Evolutionary conservation across 2,888 invertebrate species (phyloP).

Genomic region (Eupithecia insigniata): DNA sequence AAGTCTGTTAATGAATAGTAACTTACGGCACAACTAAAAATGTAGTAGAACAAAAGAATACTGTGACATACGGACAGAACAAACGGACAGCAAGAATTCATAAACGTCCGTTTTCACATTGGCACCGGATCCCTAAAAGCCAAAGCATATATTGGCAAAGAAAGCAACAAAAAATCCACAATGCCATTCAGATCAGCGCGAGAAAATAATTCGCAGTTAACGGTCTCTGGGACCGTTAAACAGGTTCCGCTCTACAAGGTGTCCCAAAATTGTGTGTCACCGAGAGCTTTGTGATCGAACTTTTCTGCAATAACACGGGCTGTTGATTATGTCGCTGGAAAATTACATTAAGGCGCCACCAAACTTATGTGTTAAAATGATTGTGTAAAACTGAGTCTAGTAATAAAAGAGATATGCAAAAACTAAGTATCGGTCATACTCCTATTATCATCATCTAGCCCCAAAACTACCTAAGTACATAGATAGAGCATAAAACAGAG

Average conservation of each 20-base stretch:
- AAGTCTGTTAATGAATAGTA: too few relatives aligned
- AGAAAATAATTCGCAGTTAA: slow-evolving; percentile 69
- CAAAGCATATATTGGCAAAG: background rate
- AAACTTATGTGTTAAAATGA: background rate
- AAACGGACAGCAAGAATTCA: background rate
- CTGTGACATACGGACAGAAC: background rate
- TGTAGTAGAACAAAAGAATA: background rate
- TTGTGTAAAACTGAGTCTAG: background rate
- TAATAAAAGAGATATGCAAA: background rate
- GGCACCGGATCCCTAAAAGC: background rate
- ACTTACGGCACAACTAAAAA: too few relatives aligned
- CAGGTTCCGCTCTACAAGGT: slow-evolving; percentile 54
- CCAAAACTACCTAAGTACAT: background rate
- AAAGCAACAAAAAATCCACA: slow-evolving; percentile 26
- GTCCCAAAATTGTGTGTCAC: slow-evolving; percentile 5
- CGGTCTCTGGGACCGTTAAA: slow-evolving; percentile 73
- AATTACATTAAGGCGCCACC: background rate
- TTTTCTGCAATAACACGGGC: background rate
- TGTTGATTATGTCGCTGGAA: background rate
- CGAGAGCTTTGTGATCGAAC: background rate
- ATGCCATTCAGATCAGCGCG: slow-evolving; percentile 37
- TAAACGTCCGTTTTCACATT: background rate
- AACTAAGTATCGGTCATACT: background rate
- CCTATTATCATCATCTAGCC: background rate
- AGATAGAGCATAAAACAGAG: background rate